phyloP scores from a whole-genome alignment of 2,888 invertebrate genomes.

The Tuberolachnus salignus region DNA sequence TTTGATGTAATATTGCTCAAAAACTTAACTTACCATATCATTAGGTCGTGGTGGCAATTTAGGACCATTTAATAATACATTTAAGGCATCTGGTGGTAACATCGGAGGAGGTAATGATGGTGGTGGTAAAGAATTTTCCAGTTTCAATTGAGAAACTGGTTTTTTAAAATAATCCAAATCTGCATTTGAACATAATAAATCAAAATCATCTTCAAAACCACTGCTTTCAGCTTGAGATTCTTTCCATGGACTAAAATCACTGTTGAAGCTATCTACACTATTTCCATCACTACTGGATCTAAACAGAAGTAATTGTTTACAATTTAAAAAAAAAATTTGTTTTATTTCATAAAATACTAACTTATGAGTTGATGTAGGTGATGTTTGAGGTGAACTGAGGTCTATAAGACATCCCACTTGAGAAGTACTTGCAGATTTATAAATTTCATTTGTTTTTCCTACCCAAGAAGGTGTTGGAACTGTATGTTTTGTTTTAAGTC shows the following conservation, averaged over 20 bases:
- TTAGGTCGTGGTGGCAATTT: slow-evolving; percentile 60
- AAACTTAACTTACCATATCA: slow-evolving; percentile 36
- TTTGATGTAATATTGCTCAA: neutral
- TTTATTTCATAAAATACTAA: slow-evolving; percentile 29
- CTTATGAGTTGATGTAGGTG: slow-evolving; percentile 73
- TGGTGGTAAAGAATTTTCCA: slow-evolving; percentile 71
- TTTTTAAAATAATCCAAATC: slow-evolving; percentile 57
- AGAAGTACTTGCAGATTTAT: slow-evolving; percentile 24
- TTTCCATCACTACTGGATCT: slow-evolving; percentile 76
- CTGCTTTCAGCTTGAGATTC: slow-evolving; percentile 78
- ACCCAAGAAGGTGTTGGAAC: slow-evolving; percentile 41
- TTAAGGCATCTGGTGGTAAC: slow-evolving; percentile 67
- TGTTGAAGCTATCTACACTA: slow-evolving; percentile 77
- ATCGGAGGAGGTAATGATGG: slow-evolving; percentile 79
- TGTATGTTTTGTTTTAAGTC: slow-evolving; percentile 39
- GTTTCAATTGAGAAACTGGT: slow-evolving; percentile 32
- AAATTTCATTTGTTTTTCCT: slow-evolving; percentile 32
- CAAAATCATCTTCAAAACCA: slow-evolving; percentile 85
- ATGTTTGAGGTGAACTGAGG: slow-evolving; percentile 75
- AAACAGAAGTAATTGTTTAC: neutral
- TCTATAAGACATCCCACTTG: slow-evolving; percentile 70
- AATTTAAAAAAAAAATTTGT: neutral
- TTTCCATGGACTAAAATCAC: slow-evolving; percentile 66
- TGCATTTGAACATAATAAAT: slow-evolving; percentile 64
- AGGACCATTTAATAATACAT: slow-evolving; percentile 60